Evolutionary conservation across 2,797 vertebrate species (phyloP), one percentile per base, ranked within the genome.

Genomic region (Cuniculus paca): DNA sequence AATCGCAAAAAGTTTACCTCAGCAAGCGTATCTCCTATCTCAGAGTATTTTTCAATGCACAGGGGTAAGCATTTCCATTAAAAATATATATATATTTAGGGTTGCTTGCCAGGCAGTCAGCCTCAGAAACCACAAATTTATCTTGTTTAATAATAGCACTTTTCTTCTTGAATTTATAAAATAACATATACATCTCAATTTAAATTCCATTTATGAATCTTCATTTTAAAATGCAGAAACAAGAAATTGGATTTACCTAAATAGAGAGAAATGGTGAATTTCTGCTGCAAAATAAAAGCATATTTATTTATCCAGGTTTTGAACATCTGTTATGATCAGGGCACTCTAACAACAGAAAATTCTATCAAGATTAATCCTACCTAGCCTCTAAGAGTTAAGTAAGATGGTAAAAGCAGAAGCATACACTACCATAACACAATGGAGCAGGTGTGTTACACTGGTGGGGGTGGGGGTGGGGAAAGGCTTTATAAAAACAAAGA

Each of bases 91-190:
- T 74, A 92, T 85, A 65, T 36, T 88, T 56, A 92, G n/a, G 45
- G 85, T 22, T 83, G 56, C 17, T n/a, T 81, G 42, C 54, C 22
- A 91, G 70, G 42, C 74, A 84, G 81, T 50, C 84, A 95, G 63
- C 14, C 22, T 42, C 61, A 58, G 65, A 58, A 26, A 92, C 3
- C 31, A 89, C 48, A 95, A 54, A 88, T 20, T 92, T 26, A 60
- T 6, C 39, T 89, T 86, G n/a, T 26, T 83, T 48, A 96, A 91
- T 88, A 74, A 90, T 79, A 74, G 13, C 84, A 50, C 31, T 63
- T 17, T 78, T 58, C 75, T 87, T 34, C 45, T 60, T 93, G 39
- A 88, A 70, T 92, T 79, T 90, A 14, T 96, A 95, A 97, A 94
- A 91, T 75, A 68, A 90, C 11, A 74, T 5, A 91, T 0, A 65